Base-by-base conservation (phyloP, 2,797 vertebrate species). In the Tympanoctomys barrerae region DNA sequence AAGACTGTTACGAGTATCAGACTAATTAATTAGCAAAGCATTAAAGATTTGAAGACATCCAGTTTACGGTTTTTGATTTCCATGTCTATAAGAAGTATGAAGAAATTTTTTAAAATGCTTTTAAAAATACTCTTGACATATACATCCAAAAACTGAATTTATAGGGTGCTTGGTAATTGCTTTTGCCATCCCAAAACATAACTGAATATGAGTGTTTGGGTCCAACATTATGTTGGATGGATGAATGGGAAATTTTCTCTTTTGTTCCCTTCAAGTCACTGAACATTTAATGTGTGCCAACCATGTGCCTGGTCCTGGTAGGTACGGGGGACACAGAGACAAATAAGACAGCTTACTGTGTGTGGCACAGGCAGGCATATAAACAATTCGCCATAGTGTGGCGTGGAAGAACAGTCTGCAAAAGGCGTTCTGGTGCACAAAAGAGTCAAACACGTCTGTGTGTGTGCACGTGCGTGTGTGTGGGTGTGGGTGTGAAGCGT, bases 261-360 rank as follows among this genome's bases (percentile, higher is more conserved):
- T 97, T 59, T 95, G 26, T 96, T 93, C 83, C 87, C 0, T 95
- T 95, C 33, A 87, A 54, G 86, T 93, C 73, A 96, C 89, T 79
- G 91, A 93, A 54, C 71, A 64, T 93, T 94, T 96, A 75, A 68
- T 95, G 81, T 0, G 2, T 96, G 78, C 85, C 89, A 94, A 82
- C 91, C 57, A 31, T 91, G 94, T 93, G 95, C 97, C 94, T 96
- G 96, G 94, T 92, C 62, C 84, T 96, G 77, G 88, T 93, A 97
- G 94, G 86, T 97, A 79, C 96, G 91, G 54, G 62, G 62, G 71
- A 95, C 57, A 96, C 88, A 95, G 92, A 95, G 96, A 92, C 94
- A 94, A 97, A 96, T 95, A 71, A 92, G 94, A 90, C 66, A 94
- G 83, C n/a, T 89, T 85, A 57, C 21, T 87, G 80, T 78, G 31